Percentiles rank a stretch among this genome's conserved stretches.
phyloP scores from a whole-genome alignment of 2,888 invertebrate genomes.

The Ectropis crepuscularia region DNA sequence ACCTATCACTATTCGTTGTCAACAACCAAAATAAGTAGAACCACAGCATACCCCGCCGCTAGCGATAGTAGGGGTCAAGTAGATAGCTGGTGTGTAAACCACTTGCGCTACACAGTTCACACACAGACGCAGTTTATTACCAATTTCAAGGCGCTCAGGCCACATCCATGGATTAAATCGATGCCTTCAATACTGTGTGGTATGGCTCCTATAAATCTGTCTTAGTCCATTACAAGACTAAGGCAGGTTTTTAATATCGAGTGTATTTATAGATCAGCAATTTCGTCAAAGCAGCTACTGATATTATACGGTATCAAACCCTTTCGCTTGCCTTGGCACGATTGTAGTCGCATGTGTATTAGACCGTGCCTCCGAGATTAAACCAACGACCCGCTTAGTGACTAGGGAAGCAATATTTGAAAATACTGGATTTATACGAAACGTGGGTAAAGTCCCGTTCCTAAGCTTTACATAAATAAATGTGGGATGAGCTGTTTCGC shows the following conservation, averaged over 20 bases:
- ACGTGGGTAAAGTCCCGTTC: not conserved
- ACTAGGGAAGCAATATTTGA: slow-evolving; percentile 9
- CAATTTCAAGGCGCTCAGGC: too few relatives aligned
- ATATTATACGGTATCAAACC: slow-evolving; percentile 46
- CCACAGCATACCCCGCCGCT: too few relatives aligned
- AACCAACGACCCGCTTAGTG: slow-evolving; percentile 5
- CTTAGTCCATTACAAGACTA: too few relatives aligned
- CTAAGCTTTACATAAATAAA: not conserved
- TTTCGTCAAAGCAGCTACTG: slow-evolving; percentile 6
- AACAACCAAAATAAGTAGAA: too few relatives aligned
- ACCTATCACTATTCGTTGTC: too few relatives aligned
- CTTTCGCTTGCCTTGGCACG: slow-evolving; percentile 57
- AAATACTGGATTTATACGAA: not conserved
- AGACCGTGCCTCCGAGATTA: slow-evolving; percentile 39
- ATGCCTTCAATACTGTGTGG: too few relatives aligned
- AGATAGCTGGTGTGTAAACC: too few relatives aligned
- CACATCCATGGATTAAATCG: too few relatives aligned
- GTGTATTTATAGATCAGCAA: slow-evolving; percentile 9
- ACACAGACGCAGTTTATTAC: too few relatives aligned
- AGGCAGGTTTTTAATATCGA: not conserved
- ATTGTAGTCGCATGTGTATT: slow-evolving; percentile 43
- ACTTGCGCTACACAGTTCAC: too few relatives aligned
- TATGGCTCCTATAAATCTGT: too few relatives aligned
- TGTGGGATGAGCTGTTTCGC: not conserved
- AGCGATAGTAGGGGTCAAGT: too few relatives aligned